Evolutionary conservation across 2,888 invertebrate genomes (phyloP), one percentile per base, ranked within the genome.

Genomic region (Caenorhabditis zanzibari): DNA sequence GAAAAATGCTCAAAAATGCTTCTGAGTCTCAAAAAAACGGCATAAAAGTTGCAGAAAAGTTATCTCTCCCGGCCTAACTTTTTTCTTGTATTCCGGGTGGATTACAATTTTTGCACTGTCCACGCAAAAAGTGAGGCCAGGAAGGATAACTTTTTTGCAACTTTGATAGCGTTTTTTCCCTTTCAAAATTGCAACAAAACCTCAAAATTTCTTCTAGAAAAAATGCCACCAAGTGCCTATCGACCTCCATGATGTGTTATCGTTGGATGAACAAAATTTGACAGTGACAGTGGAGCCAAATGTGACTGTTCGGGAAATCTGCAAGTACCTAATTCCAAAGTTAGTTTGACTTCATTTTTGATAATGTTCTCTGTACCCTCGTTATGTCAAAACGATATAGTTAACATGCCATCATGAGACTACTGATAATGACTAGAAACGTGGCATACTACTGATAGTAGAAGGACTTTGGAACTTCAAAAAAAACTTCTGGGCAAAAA

Each of bases 281-380:
- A 94, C 94, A 0, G 94, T 95, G 9, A 92, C 94, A 41, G 95
- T 95, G 32, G 95, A 95, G 88, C 95, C 95, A 3, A 95, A 93
- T 90, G 95, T 95, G 94, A 95, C 95, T 0, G 95, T 95, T 10
- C 94, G 95, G 0, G 95, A 95, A 68, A 94, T 95, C 59, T 95
- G 95, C 0, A 93, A 94, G 85, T 95, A 93, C 89, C 92, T 95
- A 24, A 94, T 95, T 90, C 89, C 90, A 41, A 88, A 85, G 83
- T 86, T n/a, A 80, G 79, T 68, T 35, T 7, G n/a, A 9, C 10
- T 47, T 9, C 19, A 28, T n/a, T 16, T 32, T 35, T 63, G 26
- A 16, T 71, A 22, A 16, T 26, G 49, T 66, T 66, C 54, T 61
- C 12, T 28, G 49, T 38, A 71, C 47, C 59, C 47, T 22, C 24